These are phyloP conservation scores for Synanthedon tipuliformis DNA, from an alignment of 2,888 invertebrate genomes.

Conservation along the genomic window DNA sequence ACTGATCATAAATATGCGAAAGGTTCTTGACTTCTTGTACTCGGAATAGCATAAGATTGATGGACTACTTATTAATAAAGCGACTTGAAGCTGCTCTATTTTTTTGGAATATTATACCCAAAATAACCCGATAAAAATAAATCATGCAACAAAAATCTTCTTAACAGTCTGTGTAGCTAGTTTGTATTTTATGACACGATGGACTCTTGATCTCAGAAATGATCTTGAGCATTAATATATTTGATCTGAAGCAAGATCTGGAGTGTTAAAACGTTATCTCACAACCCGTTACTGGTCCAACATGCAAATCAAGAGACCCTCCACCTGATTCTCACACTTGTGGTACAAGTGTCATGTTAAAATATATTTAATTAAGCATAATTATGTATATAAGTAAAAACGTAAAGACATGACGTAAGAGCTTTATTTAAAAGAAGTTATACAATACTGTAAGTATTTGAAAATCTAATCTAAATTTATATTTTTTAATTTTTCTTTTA, in stretches of 20 bases:
- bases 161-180: slow-evolving; percentile 13
- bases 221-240: slow-evolving; percentile 30
- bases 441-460: too few relatives aligned
- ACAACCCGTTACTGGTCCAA: slow-evolving; percentile 32
- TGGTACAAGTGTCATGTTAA: not conserved
- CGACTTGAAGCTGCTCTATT: not conserved
- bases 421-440: too few relatives aligned
- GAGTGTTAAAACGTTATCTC: slow-evolving; percentile 27
- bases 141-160: not conserved
- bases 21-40: slow-evolving; percentile 46
- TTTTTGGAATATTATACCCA: too few relatives aligned
- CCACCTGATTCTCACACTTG: slow-evolving; percentile 21
- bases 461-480: too few relatives aligned
- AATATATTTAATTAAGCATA: too few relatives aligned
- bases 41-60: slow-evolving; percentile 36
- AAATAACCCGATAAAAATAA: too few relatives aligned
- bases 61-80: slow-evolving; percentile 9
- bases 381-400: too few relatives aligned
- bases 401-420: too few relatives aligned
- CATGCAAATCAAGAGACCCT: slow-evolving; percentile 37
- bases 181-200: slow-evolving; percentile 12
- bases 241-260: not conserved
- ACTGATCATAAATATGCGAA: slow-evolving; percentile 31
- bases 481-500: too few relatives aligned
- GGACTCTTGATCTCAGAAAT: slow-evolving; percentile 30